phyloP scores from a whole-genome alignment of 2,888 invertebrate genomes.

The Leptopterna dolabrata region DNA sequence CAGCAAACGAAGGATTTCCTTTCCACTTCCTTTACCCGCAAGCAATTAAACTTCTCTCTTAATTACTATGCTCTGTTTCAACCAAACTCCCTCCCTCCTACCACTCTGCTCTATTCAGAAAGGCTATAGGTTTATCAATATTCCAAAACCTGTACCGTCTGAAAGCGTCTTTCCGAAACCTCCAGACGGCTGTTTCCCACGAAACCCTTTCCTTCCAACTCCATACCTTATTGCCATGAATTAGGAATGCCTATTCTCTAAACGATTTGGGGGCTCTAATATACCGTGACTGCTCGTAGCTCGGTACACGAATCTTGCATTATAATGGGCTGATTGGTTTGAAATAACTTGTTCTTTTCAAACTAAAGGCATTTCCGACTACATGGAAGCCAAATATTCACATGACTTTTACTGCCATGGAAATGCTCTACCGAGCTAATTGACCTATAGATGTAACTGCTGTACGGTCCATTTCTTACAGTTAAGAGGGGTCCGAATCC shows the following conservation, averaged over 20 bases:
- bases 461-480: too few relatives aligned
- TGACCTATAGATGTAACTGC: too few relatives aligned
- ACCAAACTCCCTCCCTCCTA: not conserved
- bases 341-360: not conserved
- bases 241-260: not conserved
- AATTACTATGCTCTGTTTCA: slow-evolving; percentile 53
- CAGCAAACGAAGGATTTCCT: slow-evolving; percentile 54
- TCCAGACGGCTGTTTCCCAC: slow-evolving; percentile 38
- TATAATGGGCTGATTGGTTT: not conserved
- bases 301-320: not conserved
- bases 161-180: slow-evolving; percentile 3
- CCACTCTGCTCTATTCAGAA: not conserved
- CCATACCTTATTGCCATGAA: not conserved
- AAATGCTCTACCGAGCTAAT: too few relatives aligned
- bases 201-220: slow-evolving; percentile 17
- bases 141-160: slow-evolving; percentile 39
- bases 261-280: not conserved
- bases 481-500: too few relatives aligned
- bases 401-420: too few relatives aligned
- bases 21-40: slow-evolving; percentile 45
- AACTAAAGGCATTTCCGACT: not conserved
- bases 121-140: slow-evolving; percentile 51
- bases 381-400: too few relatives aligned
- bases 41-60: slow-evolving; percentile 54
- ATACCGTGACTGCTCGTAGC: not conserved